Base-by-base conservation (phyloP, 2,888 invertebrate genomes). In the Chaetogeoica ovagalla region DNA sequence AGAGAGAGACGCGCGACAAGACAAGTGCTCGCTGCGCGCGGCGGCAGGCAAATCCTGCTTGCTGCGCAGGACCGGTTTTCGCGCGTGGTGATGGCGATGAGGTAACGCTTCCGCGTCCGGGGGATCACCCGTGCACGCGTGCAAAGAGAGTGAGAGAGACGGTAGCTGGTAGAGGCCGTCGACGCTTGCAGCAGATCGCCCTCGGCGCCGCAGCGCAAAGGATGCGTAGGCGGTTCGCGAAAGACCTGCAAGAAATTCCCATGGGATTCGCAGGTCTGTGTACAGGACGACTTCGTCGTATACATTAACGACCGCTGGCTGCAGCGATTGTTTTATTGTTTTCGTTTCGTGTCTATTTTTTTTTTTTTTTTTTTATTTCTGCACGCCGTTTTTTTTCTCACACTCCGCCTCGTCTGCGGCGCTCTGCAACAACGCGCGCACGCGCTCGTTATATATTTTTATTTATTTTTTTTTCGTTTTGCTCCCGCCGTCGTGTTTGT, bases 231-330 rank as follows among this genome's bases (percentile, higher is more conserved):
- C 66, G 65, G 65, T 13, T n/a, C 48, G 48, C 57, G 7, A 69
- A 21, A 11, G 30, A 76, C 77, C 62, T 70, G 77, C 77, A 77
- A 55, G 23, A 71, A 71, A 79, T 79, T 79, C 79, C 79, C 79
- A 63, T 77, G 69, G 69, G 55, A 70, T 63, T 63, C 21, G 11
- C 62, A 21, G 39, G 69, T 43, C 21, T 15, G 48, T n/a, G 59
- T 21, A 66, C 21, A 8, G 48, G 68, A 68, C 68, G 68, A 43
- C 37, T n/a, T 21, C 23, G 9, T 17, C 48, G 68, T 19, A 30
- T 23, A 52, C 30, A 55, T 69, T 52, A 23, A 68, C 30, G 23
- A 6, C 7, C 48, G 23, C 23, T 21, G 23, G 23, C 48, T 23
- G 68, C 48, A 15, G 68, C 23, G 11, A 48, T 69, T 69, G 19